Percentiles rank a stretch among this genome's conserved stretches.
phyloP scores from a whole-genome alignment of 2,797 vertebrate genomes.

The Toxotes lorentzi region DNA sequence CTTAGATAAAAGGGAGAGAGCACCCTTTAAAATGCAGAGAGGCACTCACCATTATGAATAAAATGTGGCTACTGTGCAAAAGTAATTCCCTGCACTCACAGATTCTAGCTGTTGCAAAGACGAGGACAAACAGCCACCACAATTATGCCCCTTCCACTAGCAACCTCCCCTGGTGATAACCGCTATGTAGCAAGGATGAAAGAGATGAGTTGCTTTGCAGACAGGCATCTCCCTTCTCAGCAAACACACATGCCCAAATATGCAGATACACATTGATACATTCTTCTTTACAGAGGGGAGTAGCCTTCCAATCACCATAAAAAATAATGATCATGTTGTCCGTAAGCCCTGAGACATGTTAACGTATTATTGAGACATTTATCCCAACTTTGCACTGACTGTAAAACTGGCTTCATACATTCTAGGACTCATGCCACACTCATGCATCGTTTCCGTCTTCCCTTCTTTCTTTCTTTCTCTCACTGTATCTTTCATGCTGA shows the following conservation, averaged over 20 bases:
- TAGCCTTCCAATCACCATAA: slow-evolving; percentile 22
- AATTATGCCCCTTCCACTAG: slow-evolving; percentile 69
- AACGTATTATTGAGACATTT: slow-evolving; percentile 23
- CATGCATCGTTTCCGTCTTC: not conserved
- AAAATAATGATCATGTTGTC: slow-evolving; percentile 27
- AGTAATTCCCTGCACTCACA: slow-evolving; percentile 57
- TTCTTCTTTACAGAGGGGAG: slow-evolving; percentile 52
- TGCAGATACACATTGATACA: slow-evolving; percentile 60
- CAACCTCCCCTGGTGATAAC: slow-evolving; percentile 69
- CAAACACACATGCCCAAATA: slow-evolving; percentile 71
- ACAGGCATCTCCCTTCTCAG: slow-evolving; percentile 59
- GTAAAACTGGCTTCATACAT: slow-evolving; percentile 30
- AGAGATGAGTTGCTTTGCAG: slow-evolving; percentile 71
- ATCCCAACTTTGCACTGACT: slow-evolving; percentile 70
- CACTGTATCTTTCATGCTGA: slow-evolving; percentile 23
- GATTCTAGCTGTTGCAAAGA: slow-evolving; percentile 44
- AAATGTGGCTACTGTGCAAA: slow-evolving; percentile 49
- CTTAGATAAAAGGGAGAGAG: slow-evolving; percentile 36
- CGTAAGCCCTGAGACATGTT: not conserved
- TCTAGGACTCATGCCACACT: slow-evolving; percentile 23
- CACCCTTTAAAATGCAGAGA: slow-evolving; percentile 50
- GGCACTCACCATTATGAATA: slow-evolving; percentile 24
- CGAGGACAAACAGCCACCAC: slow-evolving; percentile 62
- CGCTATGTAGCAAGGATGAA: slow-evolving; percentile 44
- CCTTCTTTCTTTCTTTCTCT: not conserved